Evolutionary conservation across 2,888 invertebrate species (phyloP), one percentile per base, ranked within the genome.

Genomic region (Flexamia atlantica): DNA sequence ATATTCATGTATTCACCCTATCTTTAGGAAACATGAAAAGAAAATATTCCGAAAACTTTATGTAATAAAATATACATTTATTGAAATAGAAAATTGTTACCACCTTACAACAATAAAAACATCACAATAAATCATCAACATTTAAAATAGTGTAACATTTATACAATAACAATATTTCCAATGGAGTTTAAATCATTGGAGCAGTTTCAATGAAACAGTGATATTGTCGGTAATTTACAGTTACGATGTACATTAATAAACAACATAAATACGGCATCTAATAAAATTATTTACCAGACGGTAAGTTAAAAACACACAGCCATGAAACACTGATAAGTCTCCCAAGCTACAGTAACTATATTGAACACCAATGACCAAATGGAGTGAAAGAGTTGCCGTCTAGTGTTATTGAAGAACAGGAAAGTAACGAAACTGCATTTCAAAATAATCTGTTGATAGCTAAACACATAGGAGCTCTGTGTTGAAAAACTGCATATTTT

Each of bases 71-170:
- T n/a, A 64, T 28, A 64, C 64, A 64, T 64, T 28, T 64, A 64
- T 64, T 64, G 14, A 20, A 64, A 14, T 64, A 64, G 30, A 64
- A 64, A 64, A 64, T 14, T 9, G 28, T 28, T 14, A 64, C 28
- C 64, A 64, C 28, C 30, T 28, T 64, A 64, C 64, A 64, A n/a
- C n/a, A n/a, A n/a, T n/a, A n/a, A n/a, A 64, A 64, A 64, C 64
- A 64, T 12, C 14, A 64, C 64, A 64, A 28, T 64, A 28, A 64
- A 64, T 7, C 36, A 36, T 36, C 20, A 64, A 25, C 25, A 64
- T 9, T 28, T n/a, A n/a, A n/a, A n/a, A n/a, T n/a, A n/a, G n/a
- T n/a, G n/a, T n/a, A n/a, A 64, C 25, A 25, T 64, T 64, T n/a
- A 20, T 23, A 57, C 4, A 14, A 46, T 5, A 40, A 40, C 5